Base-by-base conservation (phyloP, 1,140 invertebrate genomes). In the Drosophila bocqueti region DNA sequence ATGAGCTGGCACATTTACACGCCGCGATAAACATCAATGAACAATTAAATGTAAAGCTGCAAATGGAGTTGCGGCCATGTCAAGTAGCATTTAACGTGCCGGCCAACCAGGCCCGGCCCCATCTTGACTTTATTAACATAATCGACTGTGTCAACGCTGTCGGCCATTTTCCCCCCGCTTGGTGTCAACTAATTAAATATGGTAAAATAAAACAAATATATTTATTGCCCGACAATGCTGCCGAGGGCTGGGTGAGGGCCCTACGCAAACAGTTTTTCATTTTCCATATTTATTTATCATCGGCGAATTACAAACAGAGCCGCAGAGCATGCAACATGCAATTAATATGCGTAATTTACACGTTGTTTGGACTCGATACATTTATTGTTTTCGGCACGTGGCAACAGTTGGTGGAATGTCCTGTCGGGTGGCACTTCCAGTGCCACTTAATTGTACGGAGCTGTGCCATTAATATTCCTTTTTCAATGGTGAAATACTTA, bases 111-210 rank as follows among this genome's bases (percentile, higher is more conserved):
- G 21, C 42, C 40, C 38, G 11, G 18, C 10, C 16, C 59, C 50
- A 61, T 76, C 72, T 72, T 67, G 60, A 61, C 52, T 67, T 85
- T 79, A 81, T 90, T 81, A 85, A 90, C 78, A 90, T 89, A 85
- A 89, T 85, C 84, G 85, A 43, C 59, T 60, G 78, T 90, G 85
- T 89, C 85, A 89, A 79, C 78, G 81, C 50, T 65, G 52, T 65
- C 47, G 67, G 66, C 36, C 76, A 68, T 60, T 87, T 75, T n/a
- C 34, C 52, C 49, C 76, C 31, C 15, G 47, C 65, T 76, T 76
- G 79, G 79, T 64, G 55, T 49, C 59, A 68, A 74, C 84, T 83
- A 87, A 86, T 86, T 86, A 86, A 86, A 86, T 83, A 81, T 76
- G 75, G 78, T 66, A 43, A 63, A 65, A 63, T 63, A 45, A 66